A percentile compares a stretch with the other conserved stretches of the same genome.
phyloP scores from a whole-genome alignment of 1,140 invertebrate species.

The Diploscapter pachys region DNA sequence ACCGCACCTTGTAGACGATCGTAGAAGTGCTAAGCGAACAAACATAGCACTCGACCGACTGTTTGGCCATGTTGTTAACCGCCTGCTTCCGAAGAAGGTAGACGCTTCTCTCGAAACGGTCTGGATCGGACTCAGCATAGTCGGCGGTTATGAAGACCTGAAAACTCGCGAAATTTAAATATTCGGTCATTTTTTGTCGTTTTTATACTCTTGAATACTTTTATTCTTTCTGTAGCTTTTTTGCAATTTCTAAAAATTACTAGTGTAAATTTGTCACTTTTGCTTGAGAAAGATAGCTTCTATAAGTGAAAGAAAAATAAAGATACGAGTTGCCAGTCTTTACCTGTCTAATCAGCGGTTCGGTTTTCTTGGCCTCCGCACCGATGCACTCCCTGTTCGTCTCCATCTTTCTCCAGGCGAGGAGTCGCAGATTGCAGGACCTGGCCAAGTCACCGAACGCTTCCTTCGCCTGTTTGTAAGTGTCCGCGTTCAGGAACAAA shows the following conservation, averaged over 20 bases:
- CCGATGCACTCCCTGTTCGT: slow-evolving; percentile 80
- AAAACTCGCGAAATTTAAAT: background rate
- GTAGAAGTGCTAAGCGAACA: slow-evolving; percentile 85
- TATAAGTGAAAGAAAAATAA: too few relatives aligned
- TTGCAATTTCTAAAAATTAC: too few relatives aligned
- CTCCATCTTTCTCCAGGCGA: slow-evolving; percentile 84
- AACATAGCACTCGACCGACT: slow-evolving; percentile 86
- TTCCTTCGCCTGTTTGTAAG: slow-evolving; percentile 75
- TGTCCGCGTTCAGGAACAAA: slow-evolving; percentile 81
- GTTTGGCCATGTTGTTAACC: slow-evolving; percentile 77
- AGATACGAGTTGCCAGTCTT: too few relatives aligned
- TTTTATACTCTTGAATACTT: too few relatives aligned
- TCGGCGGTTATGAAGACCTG: slow-evolving; percentile 71
- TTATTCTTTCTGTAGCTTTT: too few relatives aligned
- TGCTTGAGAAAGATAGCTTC: too few relatives aligned
- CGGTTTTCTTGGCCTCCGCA: slow-evolving; percentile 81
- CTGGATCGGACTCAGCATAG: slow-evolving; percentile 62
- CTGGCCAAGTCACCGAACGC: slow-evolving; percentile 77
- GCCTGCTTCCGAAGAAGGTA: slow-evolving; percentile 88
- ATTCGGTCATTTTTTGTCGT: too few relatives aligned
- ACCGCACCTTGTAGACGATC: slow-evolving; percentile 81
- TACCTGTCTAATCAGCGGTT: slow-evolving; percentile 86
- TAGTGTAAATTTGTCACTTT: too few relatives aligned
- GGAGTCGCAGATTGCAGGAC: slow-evolving; percentile 71
- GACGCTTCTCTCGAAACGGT: slow-evolving; percentile 71